phyloP scores from a whole-genome alignment of 1,140 invertebrate species.

The Halesus radiatus region DNA sequence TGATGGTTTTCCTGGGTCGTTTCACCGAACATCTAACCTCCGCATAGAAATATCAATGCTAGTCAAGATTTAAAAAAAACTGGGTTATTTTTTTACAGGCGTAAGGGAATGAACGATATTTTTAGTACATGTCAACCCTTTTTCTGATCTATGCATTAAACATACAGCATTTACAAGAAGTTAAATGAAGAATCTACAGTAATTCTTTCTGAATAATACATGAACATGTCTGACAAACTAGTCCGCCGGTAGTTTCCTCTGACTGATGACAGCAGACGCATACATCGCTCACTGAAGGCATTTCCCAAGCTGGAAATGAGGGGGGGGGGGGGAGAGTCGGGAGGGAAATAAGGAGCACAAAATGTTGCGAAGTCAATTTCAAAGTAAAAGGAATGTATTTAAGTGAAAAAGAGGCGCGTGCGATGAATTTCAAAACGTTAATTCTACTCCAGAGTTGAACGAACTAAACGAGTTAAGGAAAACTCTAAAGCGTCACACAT shows the following conservation, averaged over 20 bases:
- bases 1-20: too few relatives aligned
- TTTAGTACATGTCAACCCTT: too few relatives aligned
- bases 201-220: slow-evolving; percentile 2
- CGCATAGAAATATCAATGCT: background rate
- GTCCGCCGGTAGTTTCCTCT: slow-evolving; percentile 5
- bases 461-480: slow-evolving; percentile 11
- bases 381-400: slow-evolving; percentile 37
- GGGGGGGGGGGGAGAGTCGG: background rate
- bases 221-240: slow-evolving; percentile 3
- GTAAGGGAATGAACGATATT: too few relatives aligned
- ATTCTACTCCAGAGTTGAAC: slow-evolving; percentile 10
- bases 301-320: background rate
- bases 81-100: too few relatives aligned
- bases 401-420: slow-evolving; percentile 39
- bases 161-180: background rate
- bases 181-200: background rate
- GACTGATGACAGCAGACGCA: slow-evolving; percentile 30
- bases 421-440: slow-evolving; percentile 32
- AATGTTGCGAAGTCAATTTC: slow-evolving; percentile 40
- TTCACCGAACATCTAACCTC: background rate
- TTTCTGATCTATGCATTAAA: too few relatives aligned
- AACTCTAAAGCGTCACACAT: background rate
- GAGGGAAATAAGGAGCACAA: slow-evolving; percentile 22
- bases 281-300: slow-evolving; percentile 24
- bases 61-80: background rate